These are phyloP conservation scores for Castor canadensis DNA, from an alignment of 2,113 vertebrate genomes.

Conservation along the genomic window DNA sequence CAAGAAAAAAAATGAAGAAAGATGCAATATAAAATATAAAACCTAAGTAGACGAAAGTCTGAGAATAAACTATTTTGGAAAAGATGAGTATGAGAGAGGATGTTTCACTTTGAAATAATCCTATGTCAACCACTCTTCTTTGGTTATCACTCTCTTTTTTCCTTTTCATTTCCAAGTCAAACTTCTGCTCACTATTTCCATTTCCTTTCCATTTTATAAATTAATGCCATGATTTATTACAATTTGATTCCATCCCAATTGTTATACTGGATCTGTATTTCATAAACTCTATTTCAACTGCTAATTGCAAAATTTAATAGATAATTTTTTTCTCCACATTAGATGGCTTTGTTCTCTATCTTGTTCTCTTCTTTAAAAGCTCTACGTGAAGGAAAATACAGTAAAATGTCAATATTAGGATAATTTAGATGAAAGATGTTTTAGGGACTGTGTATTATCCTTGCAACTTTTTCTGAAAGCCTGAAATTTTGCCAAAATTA, in stretches of 20 bases:
- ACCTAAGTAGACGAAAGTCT: background rate
- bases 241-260: background rate
- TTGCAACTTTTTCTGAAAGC: background rate
- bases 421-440: background rate
- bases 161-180: background rate
- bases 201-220: background rate
- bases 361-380: conserved; percentile 27
- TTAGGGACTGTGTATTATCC: background rate
- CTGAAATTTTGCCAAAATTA: conserved; percentile 20
- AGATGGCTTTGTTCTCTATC: background rate
- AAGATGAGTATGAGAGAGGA: background rate
- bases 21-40: background rate
- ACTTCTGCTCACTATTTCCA: background rate
- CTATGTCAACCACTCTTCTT: background rate
- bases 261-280: background rate
- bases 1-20: conserved; percentile 2
- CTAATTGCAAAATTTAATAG: background rate
- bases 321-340: background rate
- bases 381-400: conserved; percentile 1
- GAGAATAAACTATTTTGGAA: conserved; percentile 4
- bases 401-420: conserved; percentile 13
- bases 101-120: background rate
- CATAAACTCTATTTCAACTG: background rate
- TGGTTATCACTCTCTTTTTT: background rate
- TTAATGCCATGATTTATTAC: background rate